Evolutionary conservation across 2,888 invertebrate genomes (phyloP), one percentile per base, ranked within the genome.

Genomic region (Oscheius onirici): DNA sequence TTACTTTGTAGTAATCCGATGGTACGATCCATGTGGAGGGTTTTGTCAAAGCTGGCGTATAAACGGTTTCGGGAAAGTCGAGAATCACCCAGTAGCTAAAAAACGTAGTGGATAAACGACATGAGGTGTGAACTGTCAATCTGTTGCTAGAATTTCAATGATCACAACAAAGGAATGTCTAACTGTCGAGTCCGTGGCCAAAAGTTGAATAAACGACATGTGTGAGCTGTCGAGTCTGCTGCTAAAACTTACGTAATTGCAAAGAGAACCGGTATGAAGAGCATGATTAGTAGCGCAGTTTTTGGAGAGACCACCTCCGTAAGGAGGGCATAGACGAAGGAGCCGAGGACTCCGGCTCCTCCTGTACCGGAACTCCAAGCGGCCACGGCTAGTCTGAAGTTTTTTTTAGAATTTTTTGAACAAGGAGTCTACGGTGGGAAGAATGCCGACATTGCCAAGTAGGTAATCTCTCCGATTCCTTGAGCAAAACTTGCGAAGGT

Each of bases 301-400:
- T 78, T 70, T 8, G 85, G 84, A 0, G 79, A 69, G 17, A 86
- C 72, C 11, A 91, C 87, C 28, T 90, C 84, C 41, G 91, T 91
- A 20, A 94, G 88, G 0, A 91, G 90, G 6, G 93, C 74, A 43
- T 82, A 81, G 34, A 78, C 76, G 43, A 84, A 77, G 5, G 83
- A 75, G n/a, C 82, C 94, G 79, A 93, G 90, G 58, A 94, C 90
- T 55, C 94, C 94, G 58, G 94, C 93, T 24, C 92, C 93, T 10
- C 88, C 28, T 0, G 94, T 94, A 11, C 94, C 94, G 1, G 93
- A 93, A 20, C 93, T 93, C 93, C 93, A 94, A 0, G 93, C 91
- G 1, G 93, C 93, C 8, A 63, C 63, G 15, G 63, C 49, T 2
- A 34, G 34, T 20, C n/a, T 17, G 17, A 20, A 94, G n/a, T 10